These are phyloP conservation scores for Porphyrio hochstetteri DNA, from an alignment of 2,113 vertebrate genomes.

Conservation along the genomic window DNA sequence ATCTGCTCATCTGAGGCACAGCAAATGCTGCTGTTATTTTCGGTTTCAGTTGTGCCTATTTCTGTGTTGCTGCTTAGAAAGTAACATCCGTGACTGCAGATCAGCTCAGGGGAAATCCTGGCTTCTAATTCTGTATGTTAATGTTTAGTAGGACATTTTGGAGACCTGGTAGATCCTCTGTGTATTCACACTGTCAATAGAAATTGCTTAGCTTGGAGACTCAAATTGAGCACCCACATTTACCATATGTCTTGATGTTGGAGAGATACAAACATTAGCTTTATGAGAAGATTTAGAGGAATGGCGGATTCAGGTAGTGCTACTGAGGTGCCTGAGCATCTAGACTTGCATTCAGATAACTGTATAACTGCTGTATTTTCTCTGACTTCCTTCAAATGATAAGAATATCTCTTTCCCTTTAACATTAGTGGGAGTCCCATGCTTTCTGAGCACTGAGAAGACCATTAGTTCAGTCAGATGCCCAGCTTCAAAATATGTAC, in stretches of 20 bases:
- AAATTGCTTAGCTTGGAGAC: not conserved
- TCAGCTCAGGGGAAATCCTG: not conserved
- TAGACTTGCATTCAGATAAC: not conserved
- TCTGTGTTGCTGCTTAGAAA: not conserved
- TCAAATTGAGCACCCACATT: not conserved
- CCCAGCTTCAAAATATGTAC: not conserved
- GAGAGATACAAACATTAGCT: not conserved
- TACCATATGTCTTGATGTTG: not conserved
- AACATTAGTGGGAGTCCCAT: not conserved
- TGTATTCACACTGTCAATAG: not conserved
- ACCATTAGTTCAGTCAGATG: not conserved
- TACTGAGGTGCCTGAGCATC: not conserved
- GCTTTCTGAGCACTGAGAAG: not conserved
- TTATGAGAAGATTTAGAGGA: not conserved
- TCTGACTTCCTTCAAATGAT: not conserved
- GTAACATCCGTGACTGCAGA: not conserved
- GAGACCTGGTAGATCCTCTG: not conserved
- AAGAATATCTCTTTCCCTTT: not conserved
- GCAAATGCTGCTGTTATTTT: not conserved
- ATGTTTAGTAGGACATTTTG: not conserved
- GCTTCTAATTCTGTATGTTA: not conserved
- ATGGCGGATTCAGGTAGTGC: not conserved
- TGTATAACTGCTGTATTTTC: not conserved
- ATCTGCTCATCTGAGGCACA: not conserved
- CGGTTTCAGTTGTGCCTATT: not conserved